Evolutionary conservation across 2,797 vertebrate species (phyloP).

Genomic region (Poliocrania exsul): DNA sequence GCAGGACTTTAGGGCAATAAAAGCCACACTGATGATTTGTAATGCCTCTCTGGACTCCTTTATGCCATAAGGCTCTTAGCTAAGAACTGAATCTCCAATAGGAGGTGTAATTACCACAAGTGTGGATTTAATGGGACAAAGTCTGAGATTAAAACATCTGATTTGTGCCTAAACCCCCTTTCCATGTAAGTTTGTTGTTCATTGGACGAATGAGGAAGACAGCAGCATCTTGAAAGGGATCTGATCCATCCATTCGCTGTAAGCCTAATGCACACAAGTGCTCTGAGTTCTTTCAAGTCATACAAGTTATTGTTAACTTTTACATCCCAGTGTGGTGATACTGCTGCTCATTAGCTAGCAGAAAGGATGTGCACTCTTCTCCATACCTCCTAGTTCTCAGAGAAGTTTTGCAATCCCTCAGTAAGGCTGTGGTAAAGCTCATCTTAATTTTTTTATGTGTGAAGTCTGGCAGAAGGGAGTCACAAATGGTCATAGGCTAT

Average conservation of each 20-base stretch:
- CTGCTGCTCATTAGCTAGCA: neutral
- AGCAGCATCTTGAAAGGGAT: neutral
- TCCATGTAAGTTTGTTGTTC: neutral
- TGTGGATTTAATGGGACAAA: neutral
- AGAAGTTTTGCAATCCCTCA: neutral
- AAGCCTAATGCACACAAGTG: rapidly evolving
- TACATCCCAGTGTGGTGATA: neutral
- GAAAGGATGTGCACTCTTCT: neutral
- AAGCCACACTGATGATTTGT: neutral
- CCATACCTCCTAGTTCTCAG: neutral
- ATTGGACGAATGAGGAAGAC: neutral
- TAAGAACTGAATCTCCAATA: neutral
- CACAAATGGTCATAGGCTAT: neutral
- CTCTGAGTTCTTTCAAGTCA: neutral
- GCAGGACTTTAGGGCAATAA: neutral
- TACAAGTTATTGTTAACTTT: neutral
- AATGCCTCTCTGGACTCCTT: neutral
- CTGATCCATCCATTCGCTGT: neutral
- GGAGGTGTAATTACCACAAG: neutral
- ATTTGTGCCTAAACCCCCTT: neutral
- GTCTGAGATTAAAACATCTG: neutral
- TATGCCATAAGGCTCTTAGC: neutral
- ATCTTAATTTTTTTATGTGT: neutral
- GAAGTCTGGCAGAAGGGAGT: neutral
- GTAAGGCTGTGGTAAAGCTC: neutral